Conservation (phyloP, 2,113 vertebrate species). For the Passer montanus region DNA sequence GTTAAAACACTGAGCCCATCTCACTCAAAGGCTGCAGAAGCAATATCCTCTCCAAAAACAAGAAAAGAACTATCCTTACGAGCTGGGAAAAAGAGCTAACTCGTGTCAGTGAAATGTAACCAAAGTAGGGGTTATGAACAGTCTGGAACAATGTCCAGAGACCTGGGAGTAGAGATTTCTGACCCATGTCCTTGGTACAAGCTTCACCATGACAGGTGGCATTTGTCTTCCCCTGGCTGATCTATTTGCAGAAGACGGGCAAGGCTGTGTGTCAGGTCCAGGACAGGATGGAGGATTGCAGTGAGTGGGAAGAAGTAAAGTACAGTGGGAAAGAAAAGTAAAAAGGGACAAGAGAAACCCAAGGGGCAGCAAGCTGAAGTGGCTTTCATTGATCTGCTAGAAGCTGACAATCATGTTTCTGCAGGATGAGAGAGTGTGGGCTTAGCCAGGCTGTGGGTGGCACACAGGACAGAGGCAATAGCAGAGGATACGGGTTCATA, state of each 20-base stretch:
- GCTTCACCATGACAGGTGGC: neutral
- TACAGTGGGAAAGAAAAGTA: neutral
- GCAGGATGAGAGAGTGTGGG: neutral
- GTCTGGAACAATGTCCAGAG: neutral
- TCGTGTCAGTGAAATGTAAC: neutral
- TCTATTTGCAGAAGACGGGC: neutral
- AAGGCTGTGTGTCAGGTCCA: neutral
- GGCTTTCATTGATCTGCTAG: neutral
- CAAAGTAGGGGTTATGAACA: neutral
- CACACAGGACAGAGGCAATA: neutral
- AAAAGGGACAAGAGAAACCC: neutral
- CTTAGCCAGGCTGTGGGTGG: neutral
- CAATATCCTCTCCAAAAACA: neutral
- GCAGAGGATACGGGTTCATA: neutral
- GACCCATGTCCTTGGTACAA: neutral
- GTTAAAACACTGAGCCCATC: neutral
- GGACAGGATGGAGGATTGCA: neutral
- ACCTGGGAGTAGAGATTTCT: neutral
- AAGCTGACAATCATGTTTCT: neutral
- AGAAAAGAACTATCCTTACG: neutral
- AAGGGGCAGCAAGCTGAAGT: neutral
- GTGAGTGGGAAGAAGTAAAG: neutral
- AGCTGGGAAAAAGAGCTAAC: neutral
- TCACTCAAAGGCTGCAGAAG: neutral
- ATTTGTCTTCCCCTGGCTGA: neutral